These are phyloP conservation scores for Blastomussa wellsi DNA, from an alignment of 92 coral and sea anemone genomes.

Conservation along the genomic window DNA sequence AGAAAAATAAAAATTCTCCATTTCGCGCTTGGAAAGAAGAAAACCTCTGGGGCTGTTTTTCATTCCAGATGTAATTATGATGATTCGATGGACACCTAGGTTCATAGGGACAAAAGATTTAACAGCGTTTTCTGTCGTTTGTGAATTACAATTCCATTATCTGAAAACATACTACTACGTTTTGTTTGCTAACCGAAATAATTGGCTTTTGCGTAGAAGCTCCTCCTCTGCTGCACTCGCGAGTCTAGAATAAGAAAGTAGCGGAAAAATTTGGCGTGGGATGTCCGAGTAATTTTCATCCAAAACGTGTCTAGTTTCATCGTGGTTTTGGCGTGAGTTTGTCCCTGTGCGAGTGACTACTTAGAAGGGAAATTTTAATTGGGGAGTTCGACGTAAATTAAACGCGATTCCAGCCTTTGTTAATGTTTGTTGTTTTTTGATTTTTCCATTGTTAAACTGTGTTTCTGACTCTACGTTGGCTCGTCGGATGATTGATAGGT, in stretches of 20 bases:
- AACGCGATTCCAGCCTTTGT: constrained; percentile 71
- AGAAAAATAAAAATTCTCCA: constrained; percentile 22
- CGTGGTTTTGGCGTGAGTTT: constrained; percentile 3
- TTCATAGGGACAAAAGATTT: constrained; percentile 66
- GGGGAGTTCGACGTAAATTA: constrained; percentile 63
- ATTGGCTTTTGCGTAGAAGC: constrained; percentile 68
- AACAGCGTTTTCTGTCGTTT: constrained; percentile 68
- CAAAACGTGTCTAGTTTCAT: constrained; percentile 2
- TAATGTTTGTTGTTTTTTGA: constrained; percentile 85
- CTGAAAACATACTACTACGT: constrained; percentile 71
- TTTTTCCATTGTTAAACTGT: constrained; percentile 82
- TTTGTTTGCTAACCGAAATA: constrained; percentile 84
- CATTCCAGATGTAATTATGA: constrained; percentile 60
- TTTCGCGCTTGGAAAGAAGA: constrained; percentile 2
- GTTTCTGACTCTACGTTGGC: constrained; percentile 76
- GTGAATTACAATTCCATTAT: constrained; percentile 84
- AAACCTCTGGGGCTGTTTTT: constrained; percentile 30
- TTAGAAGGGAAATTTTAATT: constrained; percentile 43
- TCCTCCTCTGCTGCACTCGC: constrained; percentile 42
- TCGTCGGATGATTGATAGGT: constrained; percentile 89
- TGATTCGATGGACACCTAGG: constrained; percentile 48
- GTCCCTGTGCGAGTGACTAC: constrained; percentile 22
- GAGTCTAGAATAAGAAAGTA: constrained; percentile 17
- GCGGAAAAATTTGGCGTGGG: constrained; percentile 13
- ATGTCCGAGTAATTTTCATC: neutral